phyloP scores from a whole-genome alignment of 2,797 vertebrate species.

The Siniperca undulata region DNA sequence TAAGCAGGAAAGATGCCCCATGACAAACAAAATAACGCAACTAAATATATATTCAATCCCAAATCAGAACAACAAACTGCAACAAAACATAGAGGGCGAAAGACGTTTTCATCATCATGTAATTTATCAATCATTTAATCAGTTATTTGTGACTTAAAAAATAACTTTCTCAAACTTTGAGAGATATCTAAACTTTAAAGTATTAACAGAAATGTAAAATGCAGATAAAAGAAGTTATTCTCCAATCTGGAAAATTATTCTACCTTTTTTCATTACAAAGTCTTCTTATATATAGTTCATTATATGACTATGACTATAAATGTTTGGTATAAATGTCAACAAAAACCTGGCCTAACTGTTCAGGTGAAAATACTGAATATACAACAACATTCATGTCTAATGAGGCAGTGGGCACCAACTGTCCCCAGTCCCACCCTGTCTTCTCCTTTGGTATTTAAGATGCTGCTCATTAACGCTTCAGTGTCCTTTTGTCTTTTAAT shows the following conservation, averaged over 20 bases:
- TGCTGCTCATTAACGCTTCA: slow-evolving; percentile 61
- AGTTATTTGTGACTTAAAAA: neutral
- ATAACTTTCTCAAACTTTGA: neutral
- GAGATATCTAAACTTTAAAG: neutral
- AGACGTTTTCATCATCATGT: neutral
- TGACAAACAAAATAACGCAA: neutral
- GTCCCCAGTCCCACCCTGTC: neutral
- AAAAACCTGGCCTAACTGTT: neutral
- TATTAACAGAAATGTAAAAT: slow-evolving; percentile 8
- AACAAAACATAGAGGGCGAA: neutral
- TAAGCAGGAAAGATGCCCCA: slow-evolving; percentile 4
- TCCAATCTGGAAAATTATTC: neutral
- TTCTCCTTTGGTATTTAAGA: slow-evolving; percentile 31
- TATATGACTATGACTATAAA: slow-evolving; percentile 6
- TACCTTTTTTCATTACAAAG: neutral
- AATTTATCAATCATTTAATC: neutral
- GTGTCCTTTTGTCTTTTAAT: slow-evolving; percentile 42
- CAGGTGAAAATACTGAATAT: slow-evolving; percentile 26
- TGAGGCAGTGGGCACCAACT: slow-evolving; percentile 25
- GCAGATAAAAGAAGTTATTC: neutral
- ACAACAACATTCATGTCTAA: slow-evolving; percentile 12
- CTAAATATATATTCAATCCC: neutral
- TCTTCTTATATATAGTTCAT: neutral
- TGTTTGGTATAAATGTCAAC: slow-evolving; percentile 8
- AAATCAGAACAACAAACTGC: neutral